Evolutionary conservation across 2,113 vertebrate genomes (phyloP).

Genomic region (Brachirus orientalis): DNA sequence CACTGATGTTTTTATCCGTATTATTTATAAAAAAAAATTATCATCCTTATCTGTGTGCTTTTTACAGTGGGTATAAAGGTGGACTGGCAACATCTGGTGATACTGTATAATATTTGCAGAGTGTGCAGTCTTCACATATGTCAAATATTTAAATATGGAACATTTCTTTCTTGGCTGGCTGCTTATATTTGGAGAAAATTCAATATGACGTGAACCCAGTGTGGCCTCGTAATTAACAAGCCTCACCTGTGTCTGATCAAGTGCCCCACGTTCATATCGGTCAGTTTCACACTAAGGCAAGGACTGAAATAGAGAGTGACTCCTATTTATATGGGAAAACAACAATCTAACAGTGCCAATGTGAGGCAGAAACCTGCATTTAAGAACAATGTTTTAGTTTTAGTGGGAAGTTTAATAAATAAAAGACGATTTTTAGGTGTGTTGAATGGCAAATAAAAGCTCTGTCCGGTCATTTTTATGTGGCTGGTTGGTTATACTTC

Average conservation of each 20-base stretch:
- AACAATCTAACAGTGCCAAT: background rate
- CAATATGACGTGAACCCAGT: constrained; percentile 40
- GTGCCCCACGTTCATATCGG: constrained; percentile 39
- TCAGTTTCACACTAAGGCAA: no score
- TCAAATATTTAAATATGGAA: constrained; percentile 3
- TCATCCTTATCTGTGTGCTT: no score
- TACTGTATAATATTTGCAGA: constrained; percentile 1
- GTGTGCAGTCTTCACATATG: constrained; percentile 9
- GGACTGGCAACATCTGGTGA: constrained; percentile 20
- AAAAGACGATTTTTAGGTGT: no score
- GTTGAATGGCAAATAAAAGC: no score
- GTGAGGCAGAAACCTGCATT: background rate
- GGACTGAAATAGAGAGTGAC: no score
- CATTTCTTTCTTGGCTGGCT: constrained; percentile 15
- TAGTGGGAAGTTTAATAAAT: no score
- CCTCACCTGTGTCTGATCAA: constrained; percentile 59
- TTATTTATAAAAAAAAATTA: no score
- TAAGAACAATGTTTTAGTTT: no score
- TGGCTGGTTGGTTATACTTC: no score
- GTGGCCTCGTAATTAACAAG: no score
- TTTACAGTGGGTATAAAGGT: background rate
- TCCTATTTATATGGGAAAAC: background rate
- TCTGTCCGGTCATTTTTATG: no score
- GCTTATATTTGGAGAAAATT: constrained; percentile 40
- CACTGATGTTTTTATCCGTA: no score